Percentiles rank a stretch among this genome's conserved stretches.
Conservation (phyloP, 1,140 invertebrate genomes). For the Drosophila parabipectinata region DNA sequence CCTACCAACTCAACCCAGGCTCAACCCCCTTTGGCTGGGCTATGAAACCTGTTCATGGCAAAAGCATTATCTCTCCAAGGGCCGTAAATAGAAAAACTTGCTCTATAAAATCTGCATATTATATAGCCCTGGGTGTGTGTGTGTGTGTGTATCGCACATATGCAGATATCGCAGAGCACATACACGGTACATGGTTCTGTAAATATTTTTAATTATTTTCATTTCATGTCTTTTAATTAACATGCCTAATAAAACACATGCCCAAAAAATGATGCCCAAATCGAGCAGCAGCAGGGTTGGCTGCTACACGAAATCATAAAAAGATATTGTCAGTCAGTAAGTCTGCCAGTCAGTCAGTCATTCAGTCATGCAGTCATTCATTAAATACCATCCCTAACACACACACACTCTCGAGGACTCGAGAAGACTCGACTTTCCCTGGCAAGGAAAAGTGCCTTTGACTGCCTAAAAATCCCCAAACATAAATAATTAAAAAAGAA, state of each 20-base stretch:
- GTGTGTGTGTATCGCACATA: neutral
- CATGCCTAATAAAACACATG: slow-evolving; percentile 83
- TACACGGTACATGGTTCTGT: slow-evolving; percentile 22
- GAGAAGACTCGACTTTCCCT: neutral
- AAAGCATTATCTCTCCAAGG: neutral
- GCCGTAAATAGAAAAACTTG: neutral
- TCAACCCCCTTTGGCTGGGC: neutral
- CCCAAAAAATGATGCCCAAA: slow-evolving; percentile 38
- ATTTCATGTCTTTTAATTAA: slow-evolving; percentile 84
- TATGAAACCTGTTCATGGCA: slow-evolving; percentile 37
- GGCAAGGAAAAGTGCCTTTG: slow-evolving; percentile 29
- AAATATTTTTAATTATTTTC: slow-evolving; percentile 82
- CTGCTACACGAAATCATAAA: slow-evolving; percentile 62
- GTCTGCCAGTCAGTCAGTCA: slow-evolving; percentile 35
- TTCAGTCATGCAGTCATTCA: slow-evolving; percentile 28
- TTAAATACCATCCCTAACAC: slow-evolving; percentile 73
- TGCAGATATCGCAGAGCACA: neutral
- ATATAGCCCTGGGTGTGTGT: neutral
- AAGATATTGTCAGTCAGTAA: slow-evolving; percentile 69
- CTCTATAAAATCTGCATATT: slow-evolving; percentile 4
- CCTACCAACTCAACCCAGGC: too few relatives aligned
- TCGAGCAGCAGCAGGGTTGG: neutral
- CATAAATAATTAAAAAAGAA: slow-evolving; percentile 83
- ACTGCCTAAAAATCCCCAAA: slow-evolving; percentile 80
- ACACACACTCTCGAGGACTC: slow-evolving; percentile 21